Conservation (phyloP, 2,888 invertebrate species). For the Ophion ventricosus region DNA sequence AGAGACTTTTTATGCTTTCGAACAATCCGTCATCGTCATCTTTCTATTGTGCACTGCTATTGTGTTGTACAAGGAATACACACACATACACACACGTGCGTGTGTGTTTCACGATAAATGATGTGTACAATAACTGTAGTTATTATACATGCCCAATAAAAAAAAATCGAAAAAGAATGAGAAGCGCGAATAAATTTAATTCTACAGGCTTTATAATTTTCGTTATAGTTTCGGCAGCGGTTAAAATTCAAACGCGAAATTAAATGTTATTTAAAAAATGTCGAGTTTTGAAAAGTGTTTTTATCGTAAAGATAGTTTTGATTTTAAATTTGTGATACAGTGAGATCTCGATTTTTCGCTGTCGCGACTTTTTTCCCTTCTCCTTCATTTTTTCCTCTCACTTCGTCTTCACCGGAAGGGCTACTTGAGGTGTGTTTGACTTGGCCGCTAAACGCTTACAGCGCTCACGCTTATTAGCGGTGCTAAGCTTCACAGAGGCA, state of each 20-base stretch:
- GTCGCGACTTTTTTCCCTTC: no score
- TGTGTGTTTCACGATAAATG: constrained; percentile 68
- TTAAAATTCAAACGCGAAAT: not conserved
- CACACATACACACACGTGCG: constrained; percentile 41
- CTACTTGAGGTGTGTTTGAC: no score
- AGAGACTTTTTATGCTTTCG: constrained; percentile 56
- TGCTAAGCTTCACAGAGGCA: no score
- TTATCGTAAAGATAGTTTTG: no score
- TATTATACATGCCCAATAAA: constrained; percentile 68
- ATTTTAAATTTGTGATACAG: no score
- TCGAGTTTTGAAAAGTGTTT: no score
- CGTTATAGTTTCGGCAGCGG: not conserved
- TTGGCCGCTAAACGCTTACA: no score
- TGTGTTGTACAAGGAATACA: constrained; percentile 63
- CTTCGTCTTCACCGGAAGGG: no score
- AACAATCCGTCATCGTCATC: constrained; percentile 60
- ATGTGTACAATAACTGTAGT: constrained; percentile 69
- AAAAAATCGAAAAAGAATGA: constrained; percentile 39
- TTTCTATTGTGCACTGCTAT: constrained; percentile 68
- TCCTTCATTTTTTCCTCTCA: no score
- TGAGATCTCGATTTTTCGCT: no score
- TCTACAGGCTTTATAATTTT: not conserved
- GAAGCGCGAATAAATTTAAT: not conserved
- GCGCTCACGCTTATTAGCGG: no score
- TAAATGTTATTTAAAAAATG: not conserved